Evolutionary conservation across 2,113 vertebrate species (phyloP), one percentile per base, ranked within the genome.

Genomic region (Heterotis niloticus): DNA sequence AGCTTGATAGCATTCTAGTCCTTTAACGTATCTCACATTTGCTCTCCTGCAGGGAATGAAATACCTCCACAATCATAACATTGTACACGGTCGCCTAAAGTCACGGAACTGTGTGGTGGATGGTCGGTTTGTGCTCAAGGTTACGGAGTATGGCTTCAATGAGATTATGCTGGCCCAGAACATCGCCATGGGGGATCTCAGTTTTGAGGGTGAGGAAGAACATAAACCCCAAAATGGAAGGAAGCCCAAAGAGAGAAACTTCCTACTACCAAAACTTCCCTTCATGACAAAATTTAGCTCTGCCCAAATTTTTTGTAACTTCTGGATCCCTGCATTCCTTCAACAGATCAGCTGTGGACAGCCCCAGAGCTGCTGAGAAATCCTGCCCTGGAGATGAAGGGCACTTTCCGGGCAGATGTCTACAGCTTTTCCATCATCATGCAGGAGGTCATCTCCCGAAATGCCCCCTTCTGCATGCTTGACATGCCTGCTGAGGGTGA

Each of bases 71-170:
- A 89, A 95, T 62, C 94, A 93, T 0, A 82, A 85, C 9, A 83
- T 98, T 16, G 77, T 94, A 57, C 96, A 98, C 0, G 96, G 96
- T 24, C 91, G 95, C 0, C 92, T 98, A 26, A 98, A 98, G 84
- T 98, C 96, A 0, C 91, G 95, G 0, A 98, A 98, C 88, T 98
- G 96, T 72, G 92, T 98, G 66, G 96, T 98, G 4, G 96, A 98
- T 1, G 96, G 95, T 0, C 93, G 96, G 81, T 98, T 98, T 64
- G 96, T 98, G 72, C 90, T 98, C 69, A 98, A 98, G 84, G 92
- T 98, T 81, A 96, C 96, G 0, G 96, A 98, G 83, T 95, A 98
- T 10, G 93, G 95, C 68, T 95, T 92, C 67, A 94, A 92, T 57
- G 88, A 94, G 26, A 90, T 98, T 26, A 82, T 95, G 79, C 88